Evolutionary conservation across 2,797 vertebrate species (phyloP), one percentile per base, ranked within the genome.

Genomic region (Thripadectes ignobilis): DNA sequence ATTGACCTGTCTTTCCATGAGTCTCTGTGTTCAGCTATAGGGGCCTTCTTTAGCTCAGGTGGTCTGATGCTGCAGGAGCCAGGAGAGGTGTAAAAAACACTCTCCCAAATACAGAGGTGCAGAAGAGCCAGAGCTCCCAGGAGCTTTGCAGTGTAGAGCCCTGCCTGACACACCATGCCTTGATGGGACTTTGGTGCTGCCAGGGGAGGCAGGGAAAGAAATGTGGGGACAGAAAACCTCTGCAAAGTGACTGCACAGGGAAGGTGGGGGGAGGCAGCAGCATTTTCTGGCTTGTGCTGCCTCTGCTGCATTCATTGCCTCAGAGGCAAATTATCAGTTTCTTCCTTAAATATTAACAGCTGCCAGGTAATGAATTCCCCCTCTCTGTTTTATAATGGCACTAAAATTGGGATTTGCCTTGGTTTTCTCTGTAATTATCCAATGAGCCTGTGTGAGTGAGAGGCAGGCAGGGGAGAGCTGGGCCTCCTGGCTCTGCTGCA

Each of bases 311-410:
- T 90, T 95, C 69, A 0, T 62, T 88, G 80, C 90, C 92, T 94
- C 83, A 30, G 51, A 90, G 80, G 85, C 79, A 96, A 95, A 97
- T 95, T 92, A 93, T 57, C 93, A 52, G 88, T 94, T 95, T 95
- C 94, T 95, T 90, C 90, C 93, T 95, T 96, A 96, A 94, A 92
- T 95, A 95, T 93, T 88, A 97, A 73, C 96, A 96, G 92, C 94
- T 97, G 96, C 95, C 92, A 95, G 94, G 93, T 97, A 97, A 97
- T 95, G 93, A 96, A 97, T 96, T 97, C 96, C 95, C 96, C 95
- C 96, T 95, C 95, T 95, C 96, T 93, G 95, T 94, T 95, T 96
- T 93, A 96, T 95, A 97, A 97, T 94, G 95, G 94, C 84, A 90
- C 95, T 97, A 96, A 96, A 96, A 94, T 94, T 95, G 96, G 95